These are phyloP conservation scores for Centropus unirufus DNA, from an alignment of 2,113 vertebrate species.

Conservation along the genomic window DNA sequence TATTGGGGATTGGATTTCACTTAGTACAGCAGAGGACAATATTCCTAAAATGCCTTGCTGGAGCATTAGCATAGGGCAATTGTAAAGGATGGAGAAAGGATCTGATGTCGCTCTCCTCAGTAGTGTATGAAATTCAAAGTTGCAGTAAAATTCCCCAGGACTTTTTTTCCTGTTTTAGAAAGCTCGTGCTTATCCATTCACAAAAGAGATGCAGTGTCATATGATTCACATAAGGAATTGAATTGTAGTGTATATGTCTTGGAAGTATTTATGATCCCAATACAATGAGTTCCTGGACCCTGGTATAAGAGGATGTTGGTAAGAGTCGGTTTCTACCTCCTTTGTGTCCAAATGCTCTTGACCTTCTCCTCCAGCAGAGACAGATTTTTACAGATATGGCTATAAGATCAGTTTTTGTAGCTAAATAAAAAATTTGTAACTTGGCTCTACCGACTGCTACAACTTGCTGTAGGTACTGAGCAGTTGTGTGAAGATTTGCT, in stretches of 20 bases:
- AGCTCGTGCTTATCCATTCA: not conserved
- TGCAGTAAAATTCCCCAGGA: not conserved
- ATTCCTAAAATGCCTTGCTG: not conserved
- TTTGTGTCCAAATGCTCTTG: not conserved
- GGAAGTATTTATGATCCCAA: not conserved
- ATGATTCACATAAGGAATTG: not conserved
- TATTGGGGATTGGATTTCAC: not conserved
- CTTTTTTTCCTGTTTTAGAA: not conserved
- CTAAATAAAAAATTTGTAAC: not conserved
- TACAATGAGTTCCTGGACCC: not conserved
- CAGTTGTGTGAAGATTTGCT: not conserved
- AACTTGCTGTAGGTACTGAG: not conserved
- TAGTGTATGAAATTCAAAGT: not conserved
- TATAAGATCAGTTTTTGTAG: not conserved
- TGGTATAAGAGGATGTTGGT: not conserved
- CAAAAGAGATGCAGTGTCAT: not conserved
- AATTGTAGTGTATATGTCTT: not conserved
- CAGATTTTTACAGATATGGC: not conserved
- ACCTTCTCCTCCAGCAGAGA: not conserved
- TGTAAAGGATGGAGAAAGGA: not conserved
- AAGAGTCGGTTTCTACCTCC: not conserved
- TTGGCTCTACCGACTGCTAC: not conserved
- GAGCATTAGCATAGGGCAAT: not conserved
- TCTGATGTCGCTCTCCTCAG: rapidly evolving
- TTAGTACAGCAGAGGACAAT: not conserved